phyloP scores from a whole-genome alignment of 1,140 invertebrate genomes.

The Drosophila tropicalis region DNA sequence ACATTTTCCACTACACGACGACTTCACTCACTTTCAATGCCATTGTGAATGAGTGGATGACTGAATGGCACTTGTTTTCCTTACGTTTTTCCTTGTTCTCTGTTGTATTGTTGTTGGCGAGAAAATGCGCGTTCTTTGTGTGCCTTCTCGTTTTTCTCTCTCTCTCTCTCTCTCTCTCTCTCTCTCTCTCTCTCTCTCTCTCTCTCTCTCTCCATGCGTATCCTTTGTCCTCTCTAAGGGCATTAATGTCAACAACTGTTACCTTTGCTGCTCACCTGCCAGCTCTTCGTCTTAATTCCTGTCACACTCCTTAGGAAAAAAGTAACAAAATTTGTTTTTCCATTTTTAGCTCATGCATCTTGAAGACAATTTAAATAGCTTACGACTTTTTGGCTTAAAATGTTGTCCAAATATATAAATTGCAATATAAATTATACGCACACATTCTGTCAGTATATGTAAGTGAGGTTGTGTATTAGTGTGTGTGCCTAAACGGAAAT shows the following conservation, averaged over 20 bases:
- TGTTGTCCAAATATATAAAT: conserved; percentile 65
- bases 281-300: not conserved
- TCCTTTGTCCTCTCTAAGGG: conserved; percentile 36
- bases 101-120: conserved; percentile 17
- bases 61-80: conserved; percentile 53
- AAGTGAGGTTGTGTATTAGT: not conserved
- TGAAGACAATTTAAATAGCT: conserved; percentile 59
- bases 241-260: conserved; percentile 74
- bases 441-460: conserved; percentile 18
- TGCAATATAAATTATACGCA: conserved; percentile 74
- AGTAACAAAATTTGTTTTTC: not conserved
- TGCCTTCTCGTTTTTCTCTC: no score
- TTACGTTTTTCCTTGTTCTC: conserved; percentile 39
- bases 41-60: conserved; percentile 3
- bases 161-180: not conserved
- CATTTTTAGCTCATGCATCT: conserved; percentile 24
- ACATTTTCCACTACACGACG: conserved; percentile 35
- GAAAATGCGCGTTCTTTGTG: conserved; percentile 14
- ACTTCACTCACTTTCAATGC: conserved; percentile 66
- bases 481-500: conserved; percentile 72
- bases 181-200: conserved; percentile 8
- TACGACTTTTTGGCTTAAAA: conserved; percentile 15
- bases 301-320: conserved; percentile 1
- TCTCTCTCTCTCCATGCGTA: not conserved
- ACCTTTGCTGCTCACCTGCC: conserved; percentile 44